Evolutionary conservation across 1,140 invertebrate genomes (phyloP).

Genomic region (Drusus annulatus): DNA sequence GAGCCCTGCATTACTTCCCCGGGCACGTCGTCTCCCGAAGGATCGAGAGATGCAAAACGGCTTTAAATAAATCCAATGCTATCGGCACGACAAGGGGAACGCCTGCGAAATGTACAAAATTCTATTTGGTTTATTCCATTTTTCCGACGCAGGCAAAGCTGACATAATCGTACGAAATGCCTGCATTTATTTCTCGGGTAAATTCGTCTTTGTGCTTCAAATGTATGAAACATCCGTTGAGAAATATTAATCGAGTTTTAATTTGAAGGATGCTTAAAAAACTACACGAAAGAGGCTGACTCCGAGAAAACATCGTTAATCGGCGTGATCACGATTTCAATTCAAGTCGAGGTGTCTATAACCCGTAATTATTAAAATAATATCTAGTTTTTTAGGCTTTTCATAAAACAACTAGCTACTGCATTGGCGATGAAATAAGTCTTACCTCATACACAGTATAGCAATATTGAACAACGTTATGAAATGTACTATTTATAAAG

Average conservation of each 20-base stretch:
- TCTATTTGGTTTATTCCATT: conserved; percentile 4
- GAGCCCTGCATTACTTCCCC: conserved; percentile 28
- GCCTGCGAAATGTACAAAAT: conserved; percentile 26
- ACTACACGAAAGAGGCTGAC: neutral
- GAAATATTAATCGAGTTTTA: no score
- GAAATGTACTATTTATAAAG: no score
- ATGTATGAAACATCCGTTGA: no score
- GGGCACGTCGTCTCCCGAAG: conserved; percentile 4
- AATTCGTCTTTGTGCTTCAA: no score
- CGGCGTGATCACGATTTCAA: neutral
- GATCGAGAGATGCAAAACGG: conserved; percentile 40
- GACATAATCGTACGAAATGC: no score
- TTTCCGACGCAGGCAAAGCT: no score
- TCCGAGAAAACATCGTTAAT: conserved; percentile 1
- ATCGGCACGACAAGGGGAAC: conserved; percentile 26
- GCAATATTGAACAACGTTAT: no score
- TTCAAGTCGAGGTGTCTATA: conserved; percentile 4
- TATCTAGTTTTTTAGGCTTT: neutral
- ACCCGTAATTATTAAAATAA: neutral
- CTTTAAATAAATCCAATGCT: conserved; percentile 41
- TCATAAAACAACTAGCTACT: no score
- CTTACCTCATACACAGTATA: no score
- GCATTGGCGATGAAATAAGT: no score
- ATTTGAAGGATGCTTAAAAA: no score
- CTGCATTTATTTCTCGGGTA: no score